Evolutionary conservation across 2,113 vertebrate species (phyloP), one percentile per base, ranked within the genome.

Genomic region (Zingel zingel): DNA sequence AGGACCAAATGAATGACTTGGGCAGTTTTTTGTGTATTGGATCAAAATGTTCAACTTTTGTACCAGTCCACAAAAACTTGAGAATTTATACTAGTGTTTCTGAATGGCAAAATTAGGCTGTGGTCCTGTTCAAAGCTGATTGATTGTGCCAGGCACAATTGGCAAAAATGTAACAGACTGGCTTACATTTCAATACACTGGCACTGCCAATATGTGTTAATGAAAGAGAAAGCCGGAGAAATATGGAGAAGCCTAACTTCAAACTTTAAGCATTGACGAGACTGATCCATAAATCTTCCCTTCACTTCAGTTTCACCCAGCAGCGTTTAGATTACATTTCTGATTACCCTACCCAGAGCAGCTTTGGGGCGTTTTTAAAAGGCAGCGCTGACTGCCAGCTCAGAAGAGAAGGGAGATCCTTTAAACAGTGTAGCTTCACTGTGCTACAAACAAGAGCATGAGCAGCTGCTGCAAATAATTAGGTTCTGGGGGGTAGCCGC

Each of bases 401-500:
- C 54, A 61, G 73, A 83, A 23, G 54, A 88, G 79, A 87, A 58
- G 81, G 77, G 79, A 83, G 85, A 88, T 84, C 89, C 74, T 91
- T 92, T 91, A 91, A 91, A 90, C 86, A 79, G 85, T 89, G 87
- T 91, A 92, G 90, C 78, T 86, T 89, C 78, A 68, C 88, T 86
- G 65, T 86, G 88, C 78, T 91, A 75, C 93, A 94, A 95, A 94
- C 94, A 92, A 92, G 87, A 84, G 72, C 86, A 68, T n/a, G 77
- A 88, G 86, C 95, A 95, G 93, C 92, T 95, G 94, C 90, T 93
- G 90, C 83, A 90, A 93, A 94, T 94, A 92, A 95, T 93, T 88
- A 89, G 77, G 88, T 90, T 93, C 86, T 78, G 59, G 88, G 12
- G 84, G 85, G 66, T 66, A 81, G 79, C 36, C 6, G 58, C 73